Base-by-base conservation (phyloP, 2,113 vertebrate species). In the Cyrtonyx montezumae region DNA sequence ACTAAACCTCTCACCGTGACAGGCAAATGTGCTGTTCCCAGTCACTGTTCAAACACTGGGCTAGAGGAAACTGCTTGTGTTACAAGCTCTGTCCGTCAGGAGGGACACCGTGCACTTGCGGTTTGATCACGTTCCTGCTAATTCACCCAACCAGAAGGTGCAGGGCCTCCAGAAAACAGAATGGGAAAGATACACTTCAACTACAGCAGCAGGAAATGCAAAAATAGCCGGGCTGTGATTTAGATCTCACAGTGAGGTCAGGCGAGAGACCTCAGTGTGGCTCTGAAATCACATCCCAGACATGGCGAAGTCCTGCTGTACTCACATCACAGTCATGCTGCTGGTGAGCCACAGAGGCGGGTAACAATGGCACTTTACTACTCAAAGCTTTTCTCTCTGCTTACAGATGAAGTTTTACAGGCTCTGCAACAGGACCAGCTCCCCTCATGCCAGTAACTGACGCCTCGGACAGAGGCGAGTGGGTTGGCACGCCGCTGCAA, bases 271-370 rank as follows among this genome's bases (percentile, higher is more conserved):
- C 85, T 96, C 89, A 79, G 78, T 63, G 87, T 93, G 92, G 85
- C 85, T 74, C n/a, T 93, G 90, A 96, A 95, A 95, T 93, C 90
- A 86, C 91, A 95, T 91, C 90, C 86, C 88, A 93, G 76, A 79
- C 84, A 61, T n/a, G 77, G 76, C 69, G 8, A 87, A 93, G 91
- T 95, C 88, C 87, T 69, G 55, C 87, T 92, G 88, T 63, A 87
- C 82, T 90, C 90, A 59, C 84, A 87, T 94, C 88, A 77, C 78
- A 91, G 82, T 93, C 91, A 93, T 37, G 8, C 74, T 73, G 71
- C 82, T 91, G 82, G 87, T 73, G 79, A 91, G 89, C 76, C 73
- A 19, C 84, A 84, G 53, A 83, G 85, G 65, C 69, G 73, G 76
- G 88, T 81, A 92, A 69, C 56, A 88, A 93, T 9, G 56, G 79